A percentile compares a stretch with the other conserved stretches of the same genome.
These are phyloP conservation scores for Argopecten irradians DNA, from an alignment of 1,140 invertebrate species.

Conservation along the genomic window DNA sequence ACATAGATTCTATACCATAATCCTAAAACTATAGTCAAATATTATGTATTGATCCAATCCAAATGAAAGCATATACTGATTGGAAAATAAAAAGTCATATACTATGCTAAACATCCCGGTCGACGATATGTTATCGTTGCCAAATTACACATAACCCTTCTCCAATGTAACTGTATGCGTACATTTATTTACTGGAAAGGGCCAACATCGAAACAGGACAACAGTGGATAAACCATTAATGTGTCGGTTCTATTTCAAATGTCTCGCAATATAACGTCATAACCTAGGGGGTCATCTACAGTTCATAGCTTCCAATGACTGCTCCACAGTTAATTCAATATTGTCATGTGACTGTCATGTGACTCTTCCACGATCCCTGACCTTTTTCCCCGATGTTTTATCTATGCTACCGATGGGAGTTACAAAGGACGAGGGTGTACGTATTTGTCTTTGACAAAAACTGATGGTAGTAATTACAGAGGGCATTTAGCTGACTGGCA, in stretches of 20 bases:
- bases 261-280: neutral
- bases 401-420: neutral
- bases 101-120: no score
- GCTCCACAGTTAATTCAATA: neutral
- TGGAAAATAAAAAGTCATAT: no score
- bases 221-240: no score
- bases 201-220: no score
- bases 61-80: no score
- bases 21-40: no score
- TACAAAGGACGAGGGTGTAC: neutral
- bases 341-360: neutral
- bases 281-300: neutral
- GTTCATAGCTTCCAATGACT: neutral
- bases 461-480: neutral
- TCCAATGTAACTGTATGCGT: no score
- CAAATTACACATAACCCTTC: no score
- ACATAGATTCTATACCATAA: no score
- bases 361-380: neutral
- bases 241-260: neutral
- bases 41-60: no score
- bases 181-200: no score
- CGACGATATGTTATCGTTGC: no score
- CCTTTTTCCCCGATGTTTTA: neutral
- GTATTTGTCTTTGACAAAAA: conserved; percentile 22
- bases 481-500: neutral